phyloP scores from a whole-genome alignment of 2,888 invertebrate genomes.

The Napeogenes sylphis region DNA sequence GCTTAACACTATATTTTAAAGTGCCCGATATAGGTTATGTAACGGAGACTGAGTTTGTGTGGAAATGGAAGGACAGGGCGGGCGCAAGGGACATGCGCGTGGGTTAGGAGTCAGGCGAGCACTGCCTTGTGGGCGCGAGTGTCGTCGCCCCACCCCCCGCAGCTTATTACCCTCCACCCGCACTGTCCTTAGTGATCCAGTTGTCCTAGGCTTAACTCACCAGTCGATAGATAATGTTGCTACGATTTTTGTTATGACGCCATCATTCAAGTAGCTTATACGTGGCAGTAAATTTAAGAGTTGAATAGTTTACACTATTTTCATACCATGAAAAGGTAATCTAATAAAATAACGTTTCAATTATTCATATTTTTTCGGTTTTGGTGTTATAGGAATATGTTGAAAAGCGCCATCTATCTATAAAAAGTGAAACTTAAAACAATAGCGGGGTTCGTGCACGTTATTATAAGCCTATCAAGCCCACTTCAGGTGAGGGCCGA shows the following conservation, averaged over 20 bases:
- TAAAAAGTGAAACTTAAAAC: conserved; percentile 26
- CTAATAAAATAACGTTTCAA: no score
- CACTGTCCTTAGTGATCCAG: conserved; percentile 31
- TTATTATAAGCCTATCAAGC: conserved; percentile 16
- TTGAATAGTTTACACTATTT: no score
- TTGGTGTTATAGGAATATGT: no score
- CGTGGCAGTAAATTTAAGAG: no score
- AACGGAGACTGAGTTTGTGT: conserved; percentile 66
- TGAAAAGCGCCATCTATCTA: conserved; percentile 40
- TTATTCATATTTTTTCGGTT: no score
- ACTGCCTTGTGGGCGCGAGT: conserved; percentile 52
- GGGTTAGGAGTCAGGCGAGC: conserved; percentile 66
- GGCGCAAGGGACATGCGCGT: conserved; percentile 65
- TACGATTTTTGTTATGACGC: not conserved
- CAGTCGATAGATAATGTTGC: conserved; percentile 5
- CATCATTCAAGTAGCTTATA: no score
- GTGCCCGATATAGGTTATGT: conserved; percentile 64
- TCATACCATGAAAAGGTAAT: no score
- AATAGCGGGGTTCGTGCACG: conserved; percentile 12
- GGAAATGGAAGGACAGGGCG: conserved; percentile 51
- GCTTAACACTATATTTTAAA: conserved; percentile 67
- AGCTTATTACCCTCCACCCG: conserved; percentile 33
- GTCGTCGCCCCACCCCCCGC: conserved; percentile 29
- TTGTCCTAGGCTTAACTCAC: conserved; percentile 25
- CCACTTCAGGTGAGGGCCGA: conserved; percentile 31